Evolutionary conservation across 2,113 vertebrate species (phyloP).

Genomic region (Zingel zingel): DNA sequence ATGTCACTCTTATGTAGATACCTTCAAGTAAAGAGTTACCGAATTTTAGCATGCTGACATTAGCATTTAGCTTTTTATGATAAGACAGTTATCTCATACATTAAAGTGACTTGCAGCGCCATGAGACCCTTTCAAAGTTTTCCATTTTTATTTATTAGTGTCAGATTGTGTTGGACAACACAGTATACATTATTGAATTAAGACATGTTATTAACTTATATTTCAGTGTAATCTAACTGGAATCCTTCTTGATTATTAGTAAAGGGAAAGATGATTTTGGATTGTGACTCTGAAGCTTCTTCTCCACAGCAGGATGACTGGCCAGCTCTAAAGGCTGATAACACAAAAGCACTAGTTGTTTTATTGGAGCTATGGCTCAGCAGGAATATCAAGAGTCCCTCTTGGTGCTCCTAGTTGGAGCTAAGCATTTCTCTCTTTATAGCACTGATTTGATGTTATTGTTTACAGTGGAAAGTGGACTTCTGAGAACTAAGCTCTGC

Average conservation of each 20-base stretch:
- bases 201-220: neutral
- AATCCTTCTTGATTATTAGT: neutral
- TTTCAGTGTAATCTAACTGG: neutral
- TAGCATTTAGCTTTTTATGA: neutral
- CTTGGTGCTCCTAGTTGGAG: neutral
- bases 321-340: constrained; percentile 1
- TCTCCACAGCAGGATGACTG: neutral
- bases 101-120: neutral
- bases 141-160: neutral
- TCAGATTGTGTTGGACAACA: neutral
- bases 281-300: neutral
- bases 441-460: constrained; percentile 24
- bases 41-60: neutral
- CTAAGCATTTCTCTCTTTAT: neutral
- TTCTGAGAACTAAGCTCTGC: constrained; percentile 4
- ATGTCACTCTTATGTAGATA: too few relatives aligned
- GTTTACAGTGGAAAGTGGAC: constrained; percentile 12
- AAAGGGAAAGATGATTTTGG: neutral
- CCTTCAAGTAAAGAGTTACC: too few relatives aligned
- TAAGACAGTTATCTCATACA: neutral
- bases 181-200: neutral
- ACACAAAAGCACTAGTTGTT: constrained; percentile 7
- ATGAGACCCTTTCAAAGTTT: neutral
- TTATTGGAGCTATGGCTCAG: neutral
- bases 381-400: neutral